Conservation (phyloP, 2,113 vertebrate species). For the Ranitomeya imitator region DNA sequence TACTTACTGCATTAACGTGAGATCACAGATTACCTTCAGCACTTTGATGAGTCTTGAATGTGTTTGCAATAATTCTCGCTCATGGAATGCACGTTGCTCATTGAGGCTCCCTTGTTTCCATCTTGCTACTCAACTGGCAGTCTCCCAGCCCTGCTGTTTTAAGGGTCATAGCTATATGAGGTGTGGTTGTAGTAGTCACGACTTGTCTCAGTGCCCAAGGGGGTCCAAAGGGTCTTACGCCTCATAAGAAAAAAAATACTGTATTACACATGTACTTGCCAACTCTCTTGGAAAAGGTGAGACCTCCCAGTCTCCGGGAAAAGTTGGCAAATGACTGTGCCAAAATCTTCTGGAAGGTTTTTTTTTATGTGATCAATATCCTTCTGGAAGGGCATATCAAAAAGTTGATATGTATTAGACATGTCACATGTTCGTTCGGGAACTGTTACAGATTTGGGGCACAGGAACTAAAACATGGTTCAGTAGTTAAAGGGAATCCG, state of each 20-base stretch:
- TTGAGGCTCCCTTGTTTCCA: neutral
- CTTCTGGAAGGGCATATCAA: no score
- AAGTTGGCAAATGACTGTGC: no score
- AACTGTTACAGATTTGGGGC: neutral
- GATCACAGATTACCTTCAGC: neutral
- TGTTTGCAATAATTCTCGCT: neutral
- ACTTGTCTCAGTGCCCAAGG: neutral
- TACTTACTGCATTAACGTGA: neutral
- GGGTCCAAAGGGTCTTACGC: neutral
- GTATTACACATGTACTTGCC: neutral
- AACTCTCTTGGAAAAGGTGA: no score
- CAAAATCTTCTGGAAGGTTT: no score
- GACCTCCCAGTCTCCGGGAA: no score
- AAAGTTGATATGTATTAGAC: no score
- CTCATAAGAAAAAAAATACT: neutral
- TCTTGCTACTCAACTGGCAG: neutral
- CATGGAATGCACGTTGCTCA: neutral
- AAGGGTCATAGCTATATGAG: neutral
- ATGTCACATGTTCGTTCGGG: neutral
- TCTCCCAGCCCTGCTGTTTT: neutral
- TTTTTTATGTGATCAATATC: no score
- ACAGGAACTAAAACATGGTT: no score
- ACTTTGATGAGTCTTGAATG: neutral
- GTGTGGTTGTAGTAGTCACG: neutral
- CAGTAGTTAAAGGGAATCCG: no score